Percentiles rank a stretch among this genome's conserved stretches.
These are phyloP conservation scores for Drosophila bunnanda DNA, from an alignment of 2,888 invertebrate species.

Conservation along the genomic window DNA sequence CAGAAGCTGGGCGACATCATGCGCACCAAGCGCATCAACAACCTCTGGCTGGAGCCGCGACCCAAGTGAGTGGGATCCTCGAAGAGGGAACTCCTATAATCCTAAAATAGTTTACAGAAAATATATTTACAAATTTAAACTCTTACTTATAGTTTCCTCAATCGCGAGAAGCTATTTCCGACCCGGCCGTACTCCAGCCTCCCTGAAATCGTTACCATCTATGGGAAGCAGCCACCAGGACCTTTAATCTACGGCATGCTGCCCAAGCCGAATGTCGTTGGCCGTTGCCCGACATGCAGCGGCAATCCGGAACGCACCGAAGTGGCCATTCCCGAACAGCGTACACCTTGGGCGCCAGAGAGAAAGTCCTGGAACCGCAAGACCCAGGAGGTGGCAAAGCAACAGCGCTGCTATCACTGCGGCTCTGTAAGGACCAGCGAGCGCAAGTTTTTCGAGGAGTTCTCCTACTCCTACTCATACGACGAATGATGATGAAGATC, in stretches of 20 bases:
- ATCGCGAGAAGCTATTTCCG: conserved; percentile 82
- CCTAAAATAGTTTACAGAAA: not conserved
- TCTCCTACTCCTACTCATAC: conserved; percentile 50
- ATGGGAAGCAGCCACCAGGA: conserved; percentile 65
- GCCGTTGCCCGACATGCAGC: conserved; percentile 81
- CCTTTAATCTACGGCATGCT: conserved; percentile 62
- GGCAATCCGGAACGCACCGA: conserved; percentile 79
- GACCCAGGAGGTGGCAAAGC: conserved; percentile 38
- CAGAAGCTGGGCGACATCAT: conserved; percentile 89
- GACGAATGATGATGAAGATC: conserved; percentile 53
- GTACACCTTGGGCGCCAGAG: conserved; percentile 83
- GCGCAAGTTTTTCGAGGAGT: conserved; percentile 58
- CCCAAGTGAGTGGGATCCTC: conserved; percentile 86
- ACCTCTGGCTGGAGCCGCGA: conserved; percentile 88
- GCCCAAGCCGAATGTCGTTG: conserved; percentile 61
- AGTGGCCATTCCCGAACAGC: conserved; percentile 83
- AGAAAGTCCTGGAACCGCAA: conserved; percentile 81
- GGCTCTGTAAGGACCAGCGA: conserved; percentile 60
- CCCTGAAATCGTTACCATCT: conserved; percentile 74
- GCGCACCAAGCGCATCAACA: conserved; percentile 88
- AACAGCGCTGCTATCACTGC: conserved; percentile 69
- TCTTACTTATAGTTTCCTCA: conserved; percentile 74
- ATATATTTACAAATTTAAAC: not conserved
- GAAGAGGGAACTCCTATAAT: not conserved
- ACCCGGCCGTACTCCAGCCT: conserved; percentile 76